Evolutionary conservation across 2,113 vertebrate species (phyloP).

Genomic region (Tautogolabrus adspersus): DNA sequence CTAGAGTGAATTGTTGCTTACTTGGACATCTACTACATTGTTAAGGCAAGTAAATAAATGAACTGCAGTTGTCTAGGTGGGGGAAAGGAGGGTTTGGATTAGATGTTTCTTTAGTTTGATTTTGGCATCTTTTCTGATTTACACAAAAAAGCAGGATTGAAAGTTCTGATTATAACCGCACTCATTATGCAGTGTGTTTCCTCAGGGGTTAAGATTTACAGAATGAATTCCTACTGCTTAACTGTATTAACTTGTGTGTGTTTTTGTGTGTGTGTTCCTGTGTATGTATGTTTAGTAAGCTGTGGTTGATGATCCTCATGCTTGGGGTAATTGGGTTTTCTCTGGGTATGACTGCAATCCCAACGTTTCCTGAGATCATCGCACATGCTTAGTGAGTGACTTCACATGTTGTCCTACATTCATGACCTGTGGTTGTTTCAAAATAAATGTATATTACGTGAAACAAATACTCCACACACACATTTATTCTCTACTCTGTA

Average conservation of each 20-base stretch:
- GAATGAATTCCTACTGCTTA: not conserved
- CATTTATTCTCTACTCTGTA: conserved; percentile 28
- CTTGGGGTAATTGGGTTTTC: conserved; percentile 90
- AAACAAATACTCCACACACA: not conserved
- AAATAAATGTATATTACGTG: too few relatives aligned
- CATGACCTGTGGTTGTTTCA: not conserved
- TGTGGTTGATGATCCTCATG: conserved; percentile 91
- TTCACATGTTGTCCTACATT: not conserved
- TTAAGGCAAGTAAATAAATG: not conserved
- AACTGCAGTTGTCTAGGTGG: not conserved
- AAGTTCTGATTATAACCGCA: not conserved
- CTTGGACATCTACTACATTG: not conserved
- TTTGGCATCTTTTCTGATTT: not conserved
- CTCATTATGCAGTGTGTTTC: not conserved
- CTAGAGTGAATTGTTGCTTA: not conserved
- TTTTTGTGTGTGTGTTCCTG: not conserved
- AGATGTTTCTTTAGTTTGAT: not conserved
- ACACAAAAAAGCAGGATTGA: not conserved
- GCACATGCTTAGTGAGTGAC: conserved; percentile 90
- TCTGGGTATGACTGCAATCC: conserved; percentile 89
- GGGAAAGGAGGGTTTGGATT: not conserved
- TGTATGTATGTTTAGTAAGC: conserved; percentile 82
- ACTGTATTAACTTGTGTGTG: not conserved
- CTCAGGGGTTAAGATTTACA: not conserved
- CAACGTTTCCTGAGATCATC: conserved; percentile 92